phyloP scores from a whole-genome alignment of 2,113 vertebrate species.

The Trematocara unimaculatum region DNA sequence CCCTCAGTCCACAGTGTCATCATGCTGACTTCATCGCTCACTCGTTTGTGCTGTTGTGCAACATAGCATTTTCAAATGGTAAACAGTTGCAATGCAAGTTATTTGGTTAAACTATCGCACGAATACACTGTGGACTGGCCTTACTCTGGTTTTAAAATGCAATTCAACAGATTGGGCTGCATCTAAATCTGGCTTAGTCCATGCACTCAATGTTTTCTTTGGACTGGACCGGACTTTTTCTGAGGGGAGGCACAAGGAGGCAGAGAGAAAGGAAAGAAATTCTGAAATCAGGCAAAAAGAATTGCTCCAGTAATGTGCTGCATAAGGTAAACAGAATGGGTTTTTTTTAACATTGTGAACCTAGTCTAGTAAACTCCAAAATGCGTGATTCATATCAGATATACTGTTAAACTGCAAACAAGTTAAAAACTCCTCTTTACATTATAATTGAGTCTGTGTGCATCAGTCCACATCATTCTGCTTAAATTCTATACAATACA shows the following conservation, averaged over 20 bases:
- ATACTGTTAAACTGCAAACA: neutral
- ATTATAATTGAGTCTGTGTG: neutral
- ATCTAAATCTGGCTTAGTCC: neutral
- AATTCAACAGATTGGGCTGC: neutral
- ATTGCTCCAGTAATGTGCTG: neutral
- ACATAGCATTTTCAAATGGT: neutral
- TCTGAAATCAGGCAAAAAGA: neutral
- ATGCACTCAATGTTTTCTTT: neutral
- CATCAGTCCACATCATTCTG: neutral
- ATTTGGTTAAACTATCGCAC: neutral
- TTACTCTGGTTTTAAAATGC: neutral
- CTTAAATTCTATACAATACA: neutral
- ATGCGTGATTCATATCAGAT: neutral
- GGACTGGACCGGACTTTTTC: neutral
- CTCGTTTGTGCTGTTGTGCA: neutral
- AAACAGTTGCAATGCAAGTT: neutral
- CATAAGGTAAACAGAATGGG: neutral
- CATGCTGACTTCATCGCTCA: neutral
- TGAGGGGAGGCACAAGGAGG: neutral
- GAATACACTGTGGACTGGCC: neutral
- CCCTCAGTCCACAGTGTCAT: neutral
- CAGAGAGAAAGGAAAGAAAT: neutral
- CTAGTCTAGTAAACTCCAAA: neutral
- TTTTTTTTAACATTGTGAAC: fast-evolving
- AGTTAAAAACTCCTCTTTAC: neutral